Evolutionary conservation across 2,888 invertebrate species (phyloP).

Genomic region (Heliconius charithonia): DNA sequence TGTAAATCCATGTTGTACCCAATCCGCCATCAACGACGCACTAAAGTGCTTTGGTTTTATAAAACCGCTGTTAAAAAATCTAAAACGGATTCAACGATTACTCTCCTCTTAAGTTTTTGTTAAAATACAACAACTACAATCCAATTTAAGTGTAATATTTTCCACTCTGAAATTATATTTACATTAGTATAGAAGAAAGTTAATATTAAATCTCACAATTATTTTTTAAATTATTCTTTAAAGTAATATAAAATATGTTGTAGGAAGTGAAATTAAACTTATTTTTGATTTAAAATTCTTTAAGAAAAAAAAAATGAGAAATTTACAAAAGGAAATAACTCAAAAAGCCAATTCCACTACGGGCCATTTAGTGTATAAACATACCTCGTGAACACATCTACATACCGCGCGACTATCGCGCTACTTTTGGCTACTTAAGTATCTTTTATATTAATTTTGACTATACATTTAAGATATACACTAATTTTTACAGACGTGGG

Average conservation of each 20-base stretch:
- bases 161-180: conserved; percentile 49
- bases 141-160: conserved; percentile 25
- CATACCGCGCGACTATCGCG: conserved; percentile 35
- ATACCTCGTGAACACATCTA: conserved; percentile 40
- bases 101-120: conserved; percentile 7
- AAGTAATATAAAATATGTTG: not conserved
- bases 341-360: conserved; percentile 69
- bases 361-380: conserved; percentile 48
- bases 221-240: conserved; percentile 20
- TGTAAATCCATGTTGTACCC: conserved; percentile 23
- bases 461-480: conserved; percentile 58
- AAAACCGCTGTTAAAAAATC: conserved; percentile 30
- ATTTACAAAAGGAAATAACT: conserved; percentile 51
- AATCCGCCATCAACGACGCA: conserved; percentile 45
- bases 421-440: conserved; percentile 41
- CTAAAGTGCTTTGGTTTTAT: conserved; percentile 44
- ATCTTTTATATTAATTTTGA: conserved; percentile 42
- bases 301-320: conserved; percentile 39
- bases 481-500: conserved; percentile 61
- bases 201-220: conserved; percentile 56
- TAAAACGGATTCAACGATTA: conserved; percentile 29
- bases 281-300: conserved; percentile 7
- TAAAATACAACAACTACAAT: conserved; percentile 33
- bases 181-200: conserved; percentile 61
- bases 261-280: not conserved